Evolutionary conservation across 2,797 vertebrate species (phyloP).

Genomic region (Lutjanus argentimaculatus): DNA sequence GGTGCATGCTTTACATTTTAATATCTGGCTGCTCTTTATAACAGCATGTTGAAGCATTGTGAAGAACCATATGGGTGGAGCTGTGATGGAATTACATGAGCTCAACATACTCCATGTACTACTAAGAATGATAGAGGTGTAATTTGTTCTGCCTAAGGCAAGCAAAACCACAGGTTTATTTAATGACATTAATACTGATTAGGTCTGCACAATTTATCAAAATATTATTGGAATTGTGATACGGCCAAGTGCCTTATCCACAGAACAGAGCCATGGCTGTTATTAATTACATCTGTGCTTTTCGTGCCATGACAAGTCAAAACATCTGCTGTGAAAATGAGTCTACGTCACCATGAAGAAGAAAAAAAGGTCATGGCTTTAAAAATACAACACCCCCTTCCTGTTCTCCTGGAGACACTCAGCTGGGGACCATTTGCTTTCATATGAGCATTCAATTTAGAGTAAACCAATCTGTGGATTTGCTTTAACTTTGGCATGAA

Average conservation of each 20-base stretch:
- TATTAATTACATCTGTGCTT: background rate
- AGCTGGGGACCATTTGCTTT: background rate
- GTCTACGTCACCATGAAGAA: background rate
- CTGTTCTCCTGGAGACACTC: background rate
- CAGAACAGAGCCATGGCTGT: background rate
- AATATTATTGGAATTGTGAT: no score
- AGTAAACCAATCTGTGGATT: background rate
- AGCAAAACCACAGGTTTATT: background rate
- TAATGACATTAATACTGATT: background rate
- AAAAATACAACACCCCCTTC: background rate
- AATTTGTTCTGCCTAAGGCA: background rate
- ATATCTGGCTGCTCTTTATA: slow-evolving; percentile 30
- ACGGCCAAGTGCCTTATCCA: background rate
- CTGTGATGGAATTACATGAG: background rate
- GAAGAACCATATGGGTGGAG: background rate
- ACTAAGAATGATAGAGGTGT: background rate
- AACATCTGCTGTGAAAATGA: background rate
- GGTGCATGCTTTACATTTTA: slow-evolving; percentile 24
- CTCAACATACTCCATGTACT: background rate
- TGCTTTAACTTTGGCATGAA: background rate
- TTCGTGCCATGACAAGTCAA: background rate
- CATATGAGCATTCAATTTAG: background rate
- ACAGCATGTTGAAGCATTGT: slow-evolving; percentile 16
- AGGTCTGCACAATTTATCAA: background rate
- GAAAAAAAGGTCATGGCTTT: background rate